A percentile compares a stretch with the other conserved stretches of the same genome.
Conservation (phyloP, 1,140 invertebrate genomes). For the Pygmarrhopalites habei region DNA sequence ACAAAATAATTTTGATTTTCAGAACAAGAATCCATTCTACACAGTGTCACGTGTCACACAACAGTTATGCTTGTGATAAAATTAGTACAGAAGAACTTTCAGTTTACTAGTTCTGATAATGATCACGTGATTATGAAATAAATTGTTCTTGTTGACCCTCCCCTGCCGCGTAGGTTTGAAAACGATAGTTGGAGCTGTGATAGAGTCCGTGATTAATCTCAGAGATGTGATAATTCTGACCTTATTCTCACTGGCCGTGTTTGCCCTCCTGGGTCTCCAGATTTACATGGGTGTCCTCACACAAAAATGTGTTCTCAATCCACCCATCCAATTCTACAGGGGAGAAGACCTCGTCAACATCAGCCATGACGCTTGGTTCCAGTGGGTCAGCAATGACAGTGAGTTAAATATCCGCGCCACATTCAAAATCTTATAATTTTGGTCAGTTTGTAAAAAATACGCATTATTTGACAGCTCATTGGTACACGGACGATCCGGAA, state of each 20-base stretch:
- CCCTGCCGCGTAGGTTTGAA: slow-evolving; percentile 93
- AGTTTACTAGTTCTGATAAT: too few relatives aligned
- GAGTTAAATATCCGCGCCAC: too few relatives aligned
- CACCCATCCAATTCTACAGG: slow-evolving; percentile 74
- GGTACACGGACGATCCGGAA: slow-evolving; percentile 47
- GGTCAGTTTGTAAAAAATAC: slow-evolving; percentile 11
- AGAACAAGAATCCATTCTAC: too few relatives aligned
- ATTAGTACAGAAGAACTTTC: too few relatives aligned
- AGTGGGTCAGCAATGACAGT: slow-evolving; percentile 72
- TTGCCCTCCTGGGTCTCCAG: slow-evolving; percentile 74
- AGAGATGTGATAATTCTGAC: slow-evolving; percentile 98
- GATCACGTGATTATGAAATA: too few relatives aligned
- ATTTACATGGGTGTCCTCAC: too few relatives aligned
- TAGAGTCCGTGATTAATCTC: slow-evolving; percentile 98
- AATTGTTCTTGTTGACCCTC: too few relatives aligned
- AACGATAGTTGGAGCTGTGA: slow-evolving; percentile 98
- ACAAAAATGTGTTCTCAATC: slow-evolving; percentile 89
- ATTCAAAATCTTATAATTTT: too few relatives aligned
- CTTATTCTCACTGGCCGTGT: slow-evolving; percentile 96
- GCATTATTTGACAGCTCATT: slow-evolving; percentile 41
- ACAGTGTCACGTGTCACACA: too few relatives aligned
- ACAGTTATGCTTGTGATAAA: too few relatives aligned
- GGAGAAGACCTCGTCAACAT: slow-evolving; percentile 53
- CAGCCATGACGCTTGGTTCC: slow-evolving; percentile 72
- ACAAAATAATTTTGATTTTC: too few relatives aligned